Evolutionary conservation across 2,797 vertebrate species (phyloP), one percentile per base, ranked within the genome.

Genomic region (Propithecus perrieri): DNA sequence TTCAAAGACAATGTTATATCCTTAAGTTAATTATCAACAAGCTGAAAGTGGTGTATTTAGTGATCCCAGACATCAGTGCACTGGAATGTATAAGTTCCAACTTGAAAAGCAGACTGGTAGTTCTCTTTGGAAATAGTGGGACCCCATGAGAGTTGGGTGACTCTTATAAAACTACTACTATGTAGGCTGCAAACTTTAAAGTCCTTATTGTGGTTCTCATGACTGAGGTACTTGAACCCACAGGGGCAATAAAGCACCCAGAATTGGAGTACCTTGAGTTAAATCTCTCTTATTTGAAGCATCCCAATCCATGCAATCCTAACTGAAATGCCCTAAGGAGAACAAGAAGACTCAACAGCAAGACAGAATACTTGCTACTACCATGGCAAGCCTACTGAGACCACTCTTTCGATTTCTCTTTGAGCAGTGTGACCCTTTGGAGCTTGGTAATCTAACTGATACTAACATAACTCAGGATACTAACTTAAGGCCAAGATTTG

Each of bases 21-120:
- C 57, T 93, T 84, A 84, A 78, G 5, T 85, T 85, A 95, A 90
- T 79, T n/a, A 95, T 79, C 28, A 88, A 81, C 41, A 83, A 84
- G n/a, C 55, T 91, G 24, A 84, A 80, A 95, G 20, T 46, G 50
- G 53, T 85, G 9, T 63, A 65, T 80, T 90, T 71, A 91, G 24
- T 71, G 57, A 17, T 75, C 59, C 38, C 81, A 90, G 65, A 85
- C 28, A 72, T 26, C 35, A 79, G n/a, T 28, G n/a, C 46, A 50
- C 13, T 91, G 33, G 22, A 33, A 67, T 12, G 11, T 35, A 41
- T n/a, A 74, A 7, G 26, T 6, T 30, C 48, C n/a, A 80, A 95
- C 18, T 63, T 84, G 14, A 67, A 69, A 94, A 91, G 38, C 57
- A 91, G 88, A 53, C 2, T n/a, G 24, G 33, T 22, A 69, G 41